Evolutionary conservation across 1,140 invertebrate genomes (phyloP).

Genomic region (Drosophila baimaii): DNA sequence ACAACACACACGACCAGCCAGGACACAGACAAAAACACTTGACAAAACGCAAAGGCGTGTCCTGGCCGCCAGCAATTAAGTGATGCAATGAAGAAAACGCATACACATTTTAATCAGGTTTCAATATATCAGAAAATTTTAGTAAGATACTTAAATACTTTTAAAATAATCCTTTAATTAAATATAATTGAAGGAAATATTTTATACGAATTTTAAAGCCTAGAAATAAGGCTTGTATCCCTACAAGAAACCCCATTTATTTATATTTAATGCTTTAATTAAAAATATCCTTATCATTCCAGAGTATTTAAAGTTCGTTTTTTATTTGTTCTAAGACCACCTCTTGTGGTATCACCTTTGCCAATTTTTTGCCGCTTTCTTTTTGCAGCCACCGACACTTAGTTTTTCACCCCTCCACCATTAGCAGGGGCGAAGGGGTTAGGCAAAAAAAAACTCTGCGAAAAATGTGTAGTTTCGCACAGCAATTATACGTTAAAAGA

Average conservation of each 20-base stretch:
- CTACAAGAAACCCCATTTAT: too few relatives aligned
- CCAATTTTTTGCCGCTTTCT: conserved; percentile 10
- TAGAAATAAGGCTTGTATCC: too few relatives aligned
- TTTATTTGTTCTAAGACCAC: conserved; percentile 10
- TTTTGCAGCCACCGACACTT: conserved; percentile 42
- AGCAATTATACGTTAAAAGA: conserved; percentile 62
- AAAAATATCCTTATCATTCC: too few relatives aligned
- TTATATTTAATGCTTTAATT: neutral
- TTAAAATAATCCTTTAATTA: neutral
- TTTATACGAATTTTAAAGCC: too few relatives aligned
- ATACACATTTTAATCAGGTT: neutral
- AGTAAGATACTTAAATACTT: neutral
- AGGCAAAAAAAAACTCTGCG: conserved; percentile 38
- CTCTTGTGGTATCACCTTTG: conserved; percentile 34
- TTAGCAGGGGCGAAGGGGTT: too few relatives aligned
- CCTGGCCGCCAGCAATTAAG: conserved; percentile 30
- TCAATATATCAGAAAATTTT: neutral
- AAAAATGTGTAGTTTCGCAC: conserved; percentile 59
- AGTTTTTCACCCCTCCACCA: neutral
- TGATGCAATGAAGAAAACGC: conserved; percentile 1
- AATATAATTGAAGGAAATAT: too few relatives aligned
- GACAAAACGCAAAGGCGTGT: conserved; percentile 38
- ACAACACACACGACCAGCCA: conserved; percentile 7
- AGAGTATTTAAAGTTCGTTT: conserved; percentile 23
- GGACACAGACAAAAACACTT: conserved; percentile 14